Conservation (phyloP, 2,888 invertebrate genomes). For the Pyrrhia umbra region DNA sequence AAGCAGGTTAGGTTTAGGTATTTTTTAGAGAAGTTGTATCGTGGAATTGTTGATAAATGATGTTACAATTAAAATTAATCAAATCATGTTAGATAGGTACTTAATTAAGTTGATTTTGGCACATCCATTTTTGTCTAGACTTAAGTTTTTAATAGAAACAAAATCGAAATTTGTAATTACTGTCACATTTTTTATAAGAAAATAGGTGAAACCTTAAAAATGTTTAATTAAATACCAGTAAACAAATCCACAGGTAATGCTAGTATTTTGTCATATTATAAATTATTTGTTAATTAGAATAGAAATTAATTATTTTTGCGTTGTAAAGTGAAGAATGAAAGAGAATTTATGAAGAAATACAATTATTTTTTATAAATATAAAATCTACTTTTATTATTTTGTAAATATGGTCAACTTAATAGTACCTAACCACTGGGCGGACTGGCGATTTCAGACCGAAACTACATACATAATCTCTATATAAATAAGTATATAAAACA, state of each 20-base stretch:
- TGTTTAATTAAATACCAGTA: slow-evolving; percentile 6
- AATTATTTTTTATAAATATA: slow-evolving; percentile 30
- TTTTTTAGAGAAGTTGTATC: too few relatives aligned
- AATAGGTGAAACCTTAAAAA: neutral
- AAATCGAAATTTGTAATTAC: neutral
- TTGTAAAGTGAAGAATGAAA: slow-evolving; percentile 9
- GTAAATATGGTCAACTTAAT: too few relatives aligned
- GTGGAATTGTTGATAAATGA: too few relatives aligned
- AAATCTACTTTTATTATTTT: neutral
- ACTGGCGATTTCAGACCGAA: too few relatives aligned
- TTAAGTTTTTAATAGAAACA: neutral
- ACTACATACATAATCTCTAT: too few relatives aligned
- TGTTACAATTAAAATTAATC: too few relatives aligned
- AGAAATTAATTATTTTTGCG: slow-evolving; percentile 20
- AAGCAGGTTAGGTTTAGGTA: too few relatives aligned
- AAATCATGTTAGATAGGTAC: too few relatives aligned
- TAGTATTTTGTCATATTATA: slow-evolving; percentile 42
- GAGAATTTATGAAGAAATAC: slow-evolving; percentile 29
- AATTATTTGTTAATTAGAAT: slow-evolving; percentile 37
- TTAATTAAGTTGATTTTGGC: too few relatives aligned
- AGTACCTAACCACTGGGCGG: too few relatives aligned
- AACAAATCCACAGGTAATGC: slow-evolving; percentile 10
- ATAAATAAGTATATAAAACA: too few relatives aligned
- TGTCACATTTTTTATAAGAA: neutral
- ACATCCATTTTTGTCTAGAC: too few relatives aligned